Conservation (phyloP, 2,888 invertebrate genomes). For the Cyaniris semiargus region DNA sequence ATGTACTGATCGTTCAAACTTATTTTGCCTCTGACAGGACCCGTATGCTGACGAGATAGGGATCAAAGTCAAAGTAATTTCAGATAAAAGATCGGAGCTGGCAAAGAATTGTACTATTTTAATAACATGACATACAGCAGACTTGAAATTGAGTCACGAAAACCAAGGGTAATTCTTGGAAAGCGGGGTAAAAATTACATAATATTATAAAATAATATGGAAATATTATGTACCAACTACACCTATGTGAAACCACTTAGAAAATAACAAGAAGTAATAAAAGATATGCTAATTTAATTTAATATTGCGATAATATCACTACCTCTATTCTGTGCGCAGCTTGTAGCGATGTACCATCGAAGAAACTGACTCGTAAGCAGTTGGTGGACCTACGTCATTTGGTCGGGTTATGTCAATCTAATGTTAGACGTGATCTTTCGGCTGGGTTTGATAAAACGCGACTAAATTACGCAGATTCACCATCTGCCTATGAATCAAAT, state of each 20-base stretch:
- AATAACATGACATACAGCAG: too few relatives aligned
- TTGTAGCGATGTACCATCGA: too few relatives aligned
- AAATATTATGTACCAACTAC: not conserved
- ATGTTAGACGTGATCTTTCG: too few relatives aligned
- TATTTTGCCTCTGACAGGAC: not conserved
- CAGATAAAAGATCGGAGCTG: too few relatives aligned
- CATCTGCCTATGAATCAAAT: too few relatives aligned
- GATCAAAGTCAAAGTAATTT: too few relatives aligned
- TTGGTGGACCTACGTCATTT: too few relatives aligned
- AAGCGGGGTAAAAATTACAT: not conserved
- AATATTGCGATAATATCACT: not conserved
- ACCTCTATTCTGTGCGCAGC: not conserved
- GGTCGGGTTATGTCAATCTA: too few relatives aligned
- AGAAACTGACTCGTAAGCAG: too few relatives aligned
- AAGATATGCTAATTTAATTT: slow-evolving; percentile 13
- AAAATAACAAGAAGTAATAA: slow-evolving; percentile 15
- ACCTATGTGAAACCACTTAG: not conserved
- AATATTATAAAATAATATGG: not conserved
- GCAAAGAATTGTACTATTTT: too few relatives aligned
- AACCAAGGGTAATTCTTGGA: not conserved
- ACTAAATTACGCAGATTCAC: too few relatives aligned
- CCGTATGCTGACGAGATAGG: not conserved
- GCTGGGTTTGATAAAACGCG: too few relatives aligned
- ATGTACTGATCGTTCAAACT: not conserved
- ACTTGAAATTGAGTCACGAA: not conserved